Evolutionary conservation across 2,113 vertebrate species (phyloP), one percentile per base, ranked within the genome.

Genomic region (Siphamia tubifer): DNA sequence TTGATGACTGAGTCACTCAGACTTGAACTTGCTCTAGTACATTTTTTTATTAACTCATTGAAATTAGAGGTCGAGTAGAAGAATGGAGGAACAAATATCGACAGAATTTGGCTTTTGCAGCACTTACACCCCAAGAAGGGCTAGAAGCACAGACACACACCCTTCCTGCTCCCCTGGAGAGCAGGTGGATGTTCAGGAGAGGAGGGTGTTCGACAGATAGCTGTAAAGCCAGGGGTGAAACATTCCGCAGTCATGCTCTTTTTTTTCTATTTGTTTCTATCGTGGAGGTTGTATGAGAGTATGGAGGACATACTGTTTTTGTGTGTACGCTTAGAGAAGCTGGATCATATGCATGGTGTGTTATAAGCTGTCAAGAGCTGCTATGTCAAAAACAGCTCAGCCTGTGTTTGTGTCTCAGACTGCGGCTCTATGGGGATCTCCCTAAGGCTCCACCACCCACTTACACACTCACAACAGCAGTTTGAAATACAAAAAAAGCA

Each of bases 311-410:
- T 94, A 94, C 91, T 90, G 94, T 96, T 90, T 93, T 94, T 95
- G 93, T 95, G 93, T 95, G 94, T 96, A 93, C 88, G 93, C 94
- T 94, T 93, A 92, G 85, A 91, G 92, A 93, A 94, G 82, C 71
- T 92, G 89, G 92, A 94, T 95, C 93, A 94, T 95, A 95, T 96
- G 96, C 97, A 97, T 96, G 96, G 94, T 95, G 94, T 95, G 94
- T 94, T 94, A 91, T 62, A 87, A 83, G 77, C 82, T 78, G 85
- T 75, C 31, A 38, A 69, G 67, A 84, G 77, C 78, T 77, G 81
- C 62, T 71, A 77, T 80, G 76, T 78, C 58, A 61, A 53, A n/a
- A 84, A 70, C 79, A 72, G 84, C 81, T 82, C 58, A 4, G 93
- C 94, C 93, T 95, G 94, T 96, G 95, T 96, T 96, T 96, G 94